Conservation (phyloP, 2,113 vertebrate genomes). For the Istiophorus platypterus region DNA sequence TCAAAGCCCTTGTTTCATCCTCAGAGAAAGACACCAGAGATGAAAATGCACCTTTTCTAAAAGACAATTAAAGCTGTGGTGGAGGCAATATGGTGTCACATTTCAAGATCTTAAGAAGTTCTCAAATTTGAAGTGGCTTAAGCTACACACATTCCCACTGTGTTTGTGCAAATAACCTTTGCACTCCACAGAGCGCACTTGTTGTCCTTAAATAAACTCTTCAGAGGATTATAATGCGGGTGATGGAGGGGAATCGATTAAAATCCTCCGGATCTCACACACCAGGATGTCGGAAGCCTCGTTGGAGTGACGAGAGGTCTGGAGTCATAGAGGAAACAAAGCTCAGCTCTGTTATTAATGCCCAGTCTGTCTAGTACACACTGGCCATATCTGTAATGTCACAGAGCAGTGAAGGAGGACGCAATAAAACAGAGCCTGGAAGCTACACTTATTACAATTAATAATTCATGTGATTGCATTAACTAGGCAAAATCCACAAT, state of each 20-base stretch:
- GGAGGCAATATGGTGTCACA: neutral
- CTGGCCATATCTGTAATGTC: conserved; percentile 73
- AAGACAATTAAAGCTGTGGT: neutral
- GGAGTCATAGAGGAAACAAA: conserved; percentile 41
- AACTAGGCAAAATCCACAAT: conserved; percentile 64
- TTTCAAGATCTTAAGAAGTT: conserved; percentile 1
- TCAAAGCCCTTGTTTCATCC: neutral
- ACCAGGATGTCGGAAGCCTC: conserved; percentile 16
- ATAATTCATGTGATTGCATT: conserved; percentile 78
- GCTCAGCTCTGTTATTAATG: conserved; percentile 57
- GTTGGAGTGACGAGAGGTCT: conserved; percentile 23
- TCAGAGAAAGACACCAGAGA: conserved; percentile 13
- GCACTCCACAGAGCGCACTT: conserved; percentile 24
- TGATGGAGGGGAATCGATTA: conserved; percentile 37
- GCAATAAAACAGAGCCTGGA: conserved; percentile 69
- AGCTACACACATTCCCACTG: neutral
- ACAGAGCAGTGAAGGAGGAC: conserved; percentile 60
- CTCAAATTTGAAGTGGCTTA: neutral
- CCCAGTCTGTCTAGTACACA: conserved; percentile 57
- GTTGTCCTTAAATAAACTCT: conserved; percentile 52
- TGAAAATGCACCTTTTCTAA: neutral
- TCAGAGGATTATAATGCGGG: conserved; percentile 33
- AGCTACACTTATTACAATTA: conserved; percentile 78
- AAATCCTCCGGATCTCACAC: conserved; percentile 34
- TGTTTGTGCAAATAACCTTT: conserved; percentile 34